Evolutionary conservation across 2,888 invertebrate genomes (phyloP).

Genomic region (Hyles lineata): DNA sequence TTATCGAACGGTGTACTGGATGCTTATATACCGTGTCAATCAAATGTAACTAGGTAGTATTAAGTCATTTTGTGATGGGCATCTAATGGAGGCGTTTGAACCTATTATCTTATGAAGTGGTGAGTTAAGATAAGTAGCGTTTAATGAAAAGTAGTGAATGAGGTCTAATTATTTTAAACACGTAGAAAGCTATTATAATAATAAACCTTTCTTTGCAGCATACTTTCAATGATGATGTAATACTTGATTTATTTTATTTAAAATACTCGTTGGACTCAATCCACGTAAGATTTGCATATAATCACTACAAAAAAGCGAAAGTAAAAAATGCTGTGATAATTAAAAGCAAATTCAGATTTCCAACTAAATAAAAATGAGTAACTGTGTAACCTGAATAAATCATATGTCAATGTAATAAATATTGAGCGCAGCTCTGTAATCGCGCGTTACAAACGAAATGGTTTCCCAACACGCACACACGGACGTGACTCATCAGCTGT

Average conservation of each 20-base stretch:
- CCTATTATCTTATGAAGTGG: background rate
- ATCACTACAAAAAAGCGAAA: no score
- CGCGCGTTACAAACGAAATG: background rate
- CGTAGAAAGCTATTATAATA: no score
- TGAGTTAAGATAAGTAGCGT: background rate
- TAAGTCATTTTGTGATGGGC: constrained; percentile 1
- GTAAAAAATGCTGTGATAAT: no score
- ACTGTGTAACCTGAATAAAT: constrained; percentile 1
- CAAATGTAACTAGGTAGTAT: constrained; percentile 12
- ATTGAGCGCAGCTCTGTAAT: constrained; percentile 5
- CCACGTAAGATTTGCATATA: no score
- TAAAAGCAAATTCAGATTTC: no score
- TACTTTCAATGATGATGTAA: no score
- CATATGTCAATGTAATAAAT: constrained; percentile 7
- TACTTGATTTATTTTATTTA: no score
- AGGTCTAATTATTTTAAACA: background rate
- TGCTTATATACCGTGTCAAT: constrained; percentile 23
- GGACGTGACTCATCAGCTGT: background rate
- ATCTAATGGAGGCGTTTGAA: background rate
- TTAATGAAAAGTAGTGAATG: background rate
- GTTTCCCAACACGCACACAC: constrained; percentile 9
- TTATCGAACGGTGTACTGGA: background rate
- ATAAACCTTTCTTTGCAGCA: no score
- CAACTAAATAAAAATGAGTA: no score
- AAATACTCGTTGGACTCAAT: no score